A percentile compares a stretch with the other conserved stretches of the same genome.
These are phyloP conservation scores for Darevskia nairensis DNA, from an alignment of 2,797 vertebrate genomes.

Conservation along the genomic window DNA sequence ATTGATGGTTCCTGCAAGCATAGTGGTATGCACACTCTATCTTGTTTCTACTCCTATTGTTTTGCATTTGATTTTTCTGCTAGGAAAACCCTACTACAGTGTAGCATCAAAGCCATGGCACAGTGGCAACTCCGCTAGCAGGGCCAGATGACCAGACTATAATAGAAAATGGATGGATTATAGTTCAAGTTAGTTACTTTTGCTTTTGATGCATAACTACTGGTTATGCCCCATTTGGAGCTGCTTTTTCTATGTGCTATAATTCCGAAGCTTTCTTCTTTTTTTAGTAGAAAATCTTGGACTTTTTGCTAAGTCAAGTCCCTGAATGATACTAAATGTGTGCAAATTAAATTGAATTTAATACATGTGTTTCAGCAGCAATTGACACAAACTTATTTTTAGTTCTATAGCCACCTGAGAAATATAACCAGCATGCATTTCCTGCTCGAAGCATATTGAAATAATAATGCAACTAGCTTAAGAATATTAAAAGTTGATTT, in stretches of 20 bases:
- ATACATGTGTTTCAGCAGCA: constrained; percentile 13
- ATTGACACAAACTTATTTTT: constrained; percentile 11
- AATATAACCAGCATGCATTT: neutral
- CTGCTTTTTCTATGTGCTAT: neutral
- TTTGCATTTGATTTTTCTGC: neutral
- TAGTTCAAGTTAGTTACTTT: neutral
- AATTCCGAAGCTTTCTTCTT: neutral
- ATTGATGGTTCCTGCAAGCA: neutral
- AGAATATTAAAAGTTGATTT: neutral
- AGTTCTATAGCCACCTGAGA: neutral
- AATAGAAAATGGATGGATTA: neutral
- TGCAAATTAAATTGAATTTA: neutral
- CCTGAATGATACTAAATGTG: rapidly evolving
- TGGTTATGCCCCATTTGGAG: neutral
- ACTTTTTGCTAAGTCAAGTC: neutral
- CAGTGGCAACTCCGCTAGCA: neutral
- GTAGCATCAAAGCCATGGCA: neutral
- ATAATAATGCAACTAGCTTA: neutral
- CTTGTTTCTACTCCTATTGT: neutral
- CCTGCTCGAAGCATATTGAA: neutral
- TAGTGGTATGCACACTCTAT: neutral
- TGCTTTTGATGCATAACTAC: neutral
- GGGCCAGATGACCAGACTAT: neutral
- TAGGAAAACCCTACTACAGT: neutral
- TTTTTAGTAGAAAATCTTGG: constrained; percentile 23